A percentile compares a stretch with the other conserved stretches of the same genome.
Conservation (phyloP, 2,888 invertebrate genomes). For the Patella caerulea region DNA sequence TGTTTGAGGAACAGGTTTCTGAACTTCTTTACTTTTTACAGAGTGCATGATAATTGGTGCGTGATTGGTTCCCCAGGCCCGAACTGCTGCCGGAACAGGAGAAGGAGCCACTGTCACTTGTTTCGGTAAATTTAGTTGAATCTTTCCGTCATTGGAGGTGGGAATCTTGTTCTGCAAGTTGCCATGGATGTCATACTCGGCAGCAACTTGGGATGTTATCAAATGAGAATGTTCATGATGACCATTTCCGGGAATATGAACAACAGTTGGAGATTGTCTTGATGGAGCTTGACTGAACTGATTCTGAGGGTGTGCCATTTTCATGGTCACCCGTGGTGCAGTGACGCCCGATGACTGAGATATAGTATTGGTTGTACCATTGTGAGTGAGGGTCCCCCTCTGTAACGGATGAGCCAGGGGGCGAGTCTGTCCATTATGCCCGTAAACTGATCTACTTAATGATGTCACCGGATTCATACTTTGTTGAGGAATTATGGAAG, state of each 20-base stretch:
- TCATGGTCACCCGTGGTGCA: not conserved
- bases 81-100: slow-evolving; percentile 63
- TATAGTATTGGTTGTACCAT: not conserved
- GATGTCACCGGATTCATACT: not conserved
- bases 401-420: not conserved
- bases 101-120: slow-evolving; percentile 16
- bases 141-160: slow-evolving; percentile 28
- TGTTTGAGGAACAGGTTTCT: slow-evolving; percentile 94
- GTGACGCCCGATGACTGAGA: not conserved
- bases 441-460: not conserved
- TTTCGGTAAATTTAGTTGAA: slow-evolving; percentile 42
- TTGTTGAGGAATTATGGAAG: not conserved
- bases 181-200: not conserved
- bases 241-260: slow-evolving; percentile 35
- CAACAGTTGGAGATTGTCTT: slow-evolving; percentile 23
- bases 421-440: not conserved
- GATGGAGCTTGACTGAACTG: slow-evolving; percentile 23
- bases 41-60: slow-evolving; percentile 97
- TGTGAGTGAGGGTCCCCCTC: not conserved
- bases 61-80: slow-evolving; percentile 87
- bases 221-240: slow-evolving; percentile 31
- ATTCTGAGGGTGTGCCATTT: not conserved
- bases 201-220: slow-evolving; percentile 2
- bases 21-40: slow-evolving; percentile 93
- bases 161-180: not conserved